Evolutionary conservation across 2,113 vertebrate species (phyloP), one percentile per base, ranked within the genome.

Genomic region (Tragulus kanchil): DNA sequence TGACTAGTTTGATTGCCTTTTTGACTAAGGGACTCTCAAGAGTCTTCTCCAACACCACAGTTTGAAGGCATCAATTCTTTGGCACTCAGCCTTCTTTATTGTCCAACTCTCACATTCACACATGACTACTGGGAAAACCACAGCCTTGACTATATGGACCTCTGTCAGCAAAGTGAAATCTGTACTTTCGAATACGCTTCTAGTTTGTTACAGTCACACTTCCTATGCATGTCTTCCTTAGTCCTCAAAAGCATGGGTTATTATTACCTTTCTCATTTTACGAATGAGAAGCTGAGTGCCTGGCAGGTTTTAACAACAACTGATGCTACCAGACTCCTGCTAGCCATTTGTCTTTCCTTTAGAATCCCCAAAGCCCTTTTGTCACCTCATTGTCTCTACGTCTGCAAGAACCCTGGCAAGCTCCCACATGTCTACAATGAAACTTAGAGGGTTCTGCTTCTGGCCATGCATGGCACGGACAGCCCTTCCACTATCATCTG

Each of bases 401-500:
- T 17, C 42, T n/a, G 45, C 56, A 11, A 42, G n/a, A 73, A 65
- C 48, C 9, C 58, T 45, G 23, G 31, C 54, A 73, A 36, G 65
- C 21, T 64, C 54, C 79, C 28, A n/a, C 21, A 3, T 58, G 73
- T 45, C 75, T 13, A 8, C 9, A 2, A 2, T 1, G 25, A 62
- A 17, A 12, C 16, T 17, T 31, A 25, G 0, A 58, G 59, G 48
- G 26, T 13, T 8, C 86, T 67, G 82, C 42, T 1, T 19, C 26
- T 11, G 25, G 21, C 48, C 13, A 8, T 5, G 6, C 85, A n/a
- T 3, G 19, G 75, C 4, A 17, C 6, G 62, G 56, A 31, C 19
- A 17, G 3, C 5, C 56, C 31, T 5, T 26, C 25, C 25, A 45
- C 45, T 45, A 48, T 6, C 31, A 4, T 71, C 3, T 8, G 0